phyloP scores from a whole-genome alignment of 37 sponge, comb jelly and placozoan species.

The Cliona cf. orientalis region DNA sequence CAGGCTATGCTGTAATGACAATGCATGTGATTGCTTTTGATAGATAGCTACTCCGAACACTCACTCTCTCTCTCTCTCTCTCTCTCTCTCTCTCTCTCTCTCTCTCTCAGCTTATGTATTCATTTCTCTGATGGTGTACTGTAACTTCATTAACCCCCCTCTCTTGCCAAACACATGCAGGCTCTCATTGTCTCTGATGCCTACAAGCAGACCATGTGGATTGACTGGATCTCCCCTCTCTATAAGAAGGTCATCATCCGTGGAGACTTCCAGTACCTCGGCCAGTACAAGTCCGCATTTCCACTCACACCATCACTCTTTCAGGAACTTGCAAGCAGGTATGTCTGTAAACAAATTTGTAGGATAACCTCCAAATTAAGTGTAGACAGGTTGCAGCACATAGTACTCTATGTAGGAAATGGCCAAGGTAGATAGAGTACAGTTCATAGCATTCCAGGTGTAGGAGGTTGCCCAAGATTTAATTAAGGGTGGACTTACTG shows the following conservation, averaged over 20 bases:
- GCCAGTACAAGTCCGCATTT: slow-evolving; percentile 65
- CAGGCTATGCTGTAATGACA: no score
- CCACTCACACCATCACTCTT: slow-evolving; percentile 47
- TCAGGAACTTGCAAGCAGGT: slow-evolving; percentile 76
- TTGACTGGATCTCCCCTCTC: slow-evolving; percentile 74
- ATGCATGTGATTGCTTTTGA: not conserved
- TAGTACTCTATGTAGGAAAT: no score
- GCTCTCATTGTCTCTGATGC: slow-evolving; percentile 76
- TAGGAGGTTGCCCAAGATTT: no score
- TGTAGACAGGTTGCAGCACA: no score
- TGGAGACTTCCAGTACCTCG: slow-evolving; percentile 68
- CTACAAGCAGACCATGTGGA: slow-evolving; percentile 55
- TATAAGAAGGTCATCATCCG: slow-evolving; percentile 62
- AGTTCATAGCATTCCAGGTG: no score
- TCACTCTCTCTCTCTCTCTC: no score
- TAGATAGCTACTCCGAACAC: not conserved
- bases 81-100: no score
- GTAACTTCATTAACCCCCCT: no score
- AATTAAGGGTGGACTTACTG: no score
- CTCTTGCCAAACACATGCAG: no score
- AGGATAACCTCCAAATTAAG: not conserved
- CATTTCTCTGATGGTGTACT: no score
- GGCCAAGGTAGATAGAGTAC: no score
- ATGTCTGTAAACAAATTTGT: not conserved
- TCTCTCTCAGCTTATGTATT: not conserved